Evolutionary conservation across 2,888 invertebrate species (phyloP), one percentile per base, ranked within the genome.

Genomic region (Allygus modestus): DNA sequence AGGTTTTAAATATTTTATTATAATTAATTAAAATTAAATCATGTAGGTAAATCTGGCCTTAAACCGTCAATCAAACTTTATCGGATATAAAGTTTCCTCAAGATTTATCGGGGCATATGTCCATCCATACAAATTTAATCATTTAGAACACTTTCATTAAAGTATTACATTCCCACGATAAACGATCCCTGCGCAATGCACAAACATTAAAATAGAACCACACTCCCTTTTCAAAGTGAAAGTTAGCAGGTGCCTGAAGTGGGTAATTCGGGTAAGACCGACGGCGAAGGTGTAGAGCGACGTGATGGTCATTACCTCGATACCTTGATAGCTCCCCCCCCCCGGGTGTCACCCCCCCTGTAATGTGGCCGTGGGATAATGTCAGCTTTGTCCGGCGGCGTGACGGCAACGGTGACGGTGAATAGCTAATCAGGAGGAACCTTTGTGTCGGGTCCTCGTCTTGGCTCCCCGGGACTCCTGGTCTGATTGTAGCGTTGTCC

Each of bases 351-450:
- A n/a, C n/a, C 58, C 58, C 26, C 17, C 5, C 31, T 69, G 71
- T 71, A 41, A 71, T 71, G 71, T 71, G 71, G 41, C 41, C 71
- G 71, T 71, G 71, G 71, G 71, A 71, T 71, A 71, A 71, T 71
- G 71, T 41, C 71, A 41, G 71, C 71, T 71, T 71, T 71, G 71
- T 71, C 37, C 71, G 37, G 1, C 71, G 26, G 11, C 41, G 71
- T 33, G 71, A 65, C 65, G 28, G 20, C 5, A 23, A 20, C 69
- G 20, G 71, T 7, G 71, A 71, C 71, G 71, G 37, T 71, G 71
- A 71, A 71, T 71, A 71, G 71, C 71, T 71, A 71, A 71, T 71
- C 71, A 71, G 71, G 71, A 31, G 71, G 41, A 71, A 71, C 71
- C 71, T 71, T 71, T 71, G 71, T 71, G 71, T 31, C 71, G n/a